These are phyloP conservation scores for Opisthocomus hoazin DNA, from an alignment of 2,113 vertebrate genomes.

Conservation along the genomic window DNA sequence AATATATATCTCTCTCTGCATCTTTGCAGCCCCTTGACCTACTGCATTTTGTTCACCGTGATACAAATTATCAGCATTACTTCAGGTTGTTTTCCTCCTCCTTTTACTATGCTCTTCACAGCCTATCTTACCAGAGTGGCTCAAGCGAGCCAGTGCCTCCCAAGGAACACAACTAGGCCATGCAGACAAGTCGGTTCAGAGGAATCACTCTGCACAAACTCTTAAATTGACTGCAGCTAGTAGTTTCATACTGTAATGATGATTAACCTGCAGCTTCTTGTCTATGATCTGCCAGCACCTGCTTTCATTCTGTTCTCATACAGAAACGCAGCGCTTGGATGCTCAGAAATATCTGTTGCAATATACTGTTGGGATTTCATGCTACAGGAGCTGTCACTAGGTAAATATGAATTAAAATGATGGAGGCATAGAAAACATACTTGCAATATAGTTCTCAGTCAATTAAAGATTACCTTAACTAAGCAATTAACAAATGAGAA, in stretches of 20 bases:
- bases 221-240: background rate
- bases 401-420: background rate
- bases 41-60: background rate
- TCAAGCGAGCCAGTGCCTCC: background rate
- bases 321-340: background rate
- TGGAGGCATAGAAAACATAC: background rate
- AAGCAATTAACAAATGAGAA: background rate
- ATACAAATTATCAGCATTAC: background rate
- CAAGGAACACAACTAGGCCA: background rate
- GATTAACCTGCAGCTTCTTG: background rate
- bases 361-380: background rate
- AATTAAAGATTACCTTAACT: background rate
- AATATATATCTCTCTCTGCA: background rate
- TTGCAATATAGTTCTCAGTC: background rate
- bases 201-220: background rate
- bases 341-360: background rate
- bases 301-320: background rate
- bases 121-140: background rate
- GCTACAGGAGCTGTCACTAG: background rate
- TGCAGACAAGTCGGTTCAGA: background rate
- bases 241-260: background rate
- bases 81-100: background rate
- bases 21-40: background rate
- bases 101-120: background rate
- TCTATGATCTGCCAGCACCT: background rate